Percentiles rank a stretch among this genome's conserved stretches.
phyloP scores from a whole-genome alignment of 2,888 invertebrate genomes.

The Eupeodes latifasciatus region DNA sequence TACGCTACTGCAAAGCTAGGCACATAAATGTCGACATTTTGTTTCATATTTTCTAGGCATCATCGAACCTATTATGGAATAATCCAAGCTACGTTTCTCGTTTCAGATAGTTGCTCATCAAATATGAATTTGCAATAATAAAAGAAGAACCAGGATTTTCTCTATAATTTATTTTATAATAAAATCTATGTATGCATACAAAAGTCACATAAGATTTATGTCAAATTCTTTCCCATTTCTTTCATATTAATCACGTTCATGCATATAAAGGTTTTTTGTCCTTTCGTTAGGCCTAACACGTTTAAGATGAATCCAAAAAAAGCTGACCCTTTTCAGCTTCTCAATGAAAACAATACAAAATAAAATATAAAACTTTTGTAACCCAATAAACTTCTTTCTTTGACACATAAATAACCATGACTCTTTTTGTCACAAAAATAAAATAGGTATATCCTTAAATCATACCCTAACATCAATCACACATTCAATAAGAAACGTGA shows the following conservation, averaged over 20 bases:
- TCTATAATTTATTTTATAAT: too few relatives aligned
- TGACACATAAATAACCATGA: not conserved
- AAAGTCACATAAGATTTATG: not conserved
- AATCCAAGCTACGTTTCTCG: too few relatives aligned
- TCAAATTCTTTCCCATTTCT: not conserved
- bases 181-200: too few relatives aligned
- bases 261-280: not conserved
- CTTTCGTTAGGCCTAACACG: not conserved
- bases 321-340: not conserved
- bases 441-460: not conserved
- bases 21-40: too few relatives aligned
- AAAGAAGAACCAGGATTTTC: too few relatives aligned
- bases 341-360: not conserved
- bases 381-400: constrained; percentile 5
- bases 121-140: too few relatives aligned
- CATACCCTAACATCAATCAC: constrained; percentile 26
- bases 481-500: constrained; percentile 23
- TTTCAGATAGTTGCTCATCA: too few relatives aligned
- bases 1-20: too few relatives aligned
- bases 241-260: not conserved
- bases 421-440: not conserved
- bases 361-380: not conserved
- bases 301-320: not conserved
- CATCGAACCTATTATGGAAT: too few relatives aligned
- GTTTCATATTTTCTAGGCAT: too few relatives aligned